Evolutionary conservation across 2,888 invertebrate species (phyloP).

Genomic region (Apodemia duryi): DNA sequence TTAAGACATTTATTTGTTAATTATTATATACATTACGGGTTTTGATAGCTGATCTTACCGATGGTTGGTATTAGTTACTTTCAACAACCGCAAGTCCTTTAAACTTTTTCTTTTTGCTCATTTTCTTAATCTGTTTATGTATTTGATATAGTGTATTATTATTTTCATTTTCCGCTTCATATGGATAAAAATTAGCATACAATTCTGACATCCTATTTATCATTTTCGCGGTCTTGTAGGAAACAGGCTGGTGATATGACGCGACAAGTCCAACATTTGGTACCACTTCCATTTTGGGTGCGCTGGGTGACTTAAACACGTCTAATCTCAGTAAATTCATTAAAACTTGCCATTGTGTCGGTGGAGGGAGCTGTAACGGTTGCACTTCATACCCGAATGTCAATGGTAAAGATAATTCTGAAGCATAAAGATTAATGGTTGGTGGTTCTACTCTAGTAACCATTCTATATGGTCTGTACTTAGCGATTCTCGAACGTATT

Average conservation of each 20-base stretch:
- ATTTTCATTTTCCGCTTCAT: neutral
- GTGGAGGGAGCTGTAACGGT: conserved; percentile 16
- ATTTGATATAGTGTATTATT: neutral
- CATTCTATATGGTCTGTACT: conserved; percentile 37
- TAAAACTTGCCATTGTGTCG: conserved; percentile 45
- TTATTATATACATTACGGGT: too few species aligned
- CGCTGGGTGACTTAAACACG: conserved; percentile 43
- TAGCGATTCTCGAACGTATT: conserved; percentile 43
- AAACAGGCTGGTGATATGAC: conserved; percentile 57
- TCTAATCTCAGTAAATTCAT: conserved; percentile 47
- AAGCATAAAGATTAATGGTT: neutral
- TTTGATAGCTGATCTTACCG: too few species aligned
- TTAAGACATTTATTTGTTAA: too few species aligned
- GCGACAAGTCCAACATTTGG: conserved; percentile 54
- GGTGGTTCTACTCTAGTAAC: conserved; percentile 33
- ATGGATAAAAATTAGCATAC: conserved; percentile 36
- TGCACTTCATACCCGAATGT: neutral
- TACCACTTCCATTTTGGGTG: conserved; percentile 43
- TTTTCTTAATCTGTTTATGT: neutral
- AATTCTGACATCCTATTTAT: conserved; percentile 48
- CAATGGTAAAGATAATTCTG: conserved; percentile 16
- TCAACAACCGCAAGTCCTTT: neutral
- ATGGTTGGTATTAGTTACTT: too few species aligned
- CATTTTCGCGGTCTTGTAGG: conserved; percentile 45
- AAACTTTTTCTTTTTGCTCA: neutral